phyloP scores from a whole-genome alignment of 2,113 vertebrate species.

The Phainopepla nitens region DNA sequence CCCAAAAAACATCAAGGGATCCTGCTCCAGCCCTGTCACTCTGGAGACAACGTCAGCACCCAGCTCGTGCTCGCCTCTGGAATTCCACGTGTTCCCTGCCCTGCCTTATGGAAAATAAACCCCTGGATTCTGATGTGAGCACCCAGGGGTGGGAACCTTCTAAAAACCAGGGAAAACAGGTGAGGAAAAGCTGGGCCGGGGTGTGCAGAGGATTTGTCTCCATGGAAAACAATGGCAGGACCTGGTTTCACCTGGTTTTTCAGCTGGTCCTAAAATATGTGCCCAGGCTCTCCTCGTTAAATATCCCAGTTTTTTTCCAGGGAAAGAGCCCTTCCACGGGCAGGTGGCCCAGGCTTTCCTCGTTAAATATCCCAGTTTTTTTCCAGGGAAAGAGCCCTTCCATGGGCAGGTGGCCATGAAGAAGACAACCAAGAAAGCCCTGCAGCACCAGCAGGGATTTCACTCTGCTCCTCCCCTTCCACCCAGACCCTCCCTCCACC shows the following conservation, averaged over 20 bases:
- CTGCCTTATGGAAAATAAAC: background rate
- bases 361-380: too few species aligned
- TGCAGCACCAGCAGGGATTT: background rate
- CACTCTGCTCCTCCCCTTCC: background rate
- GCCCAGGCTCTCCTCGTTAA: background rate
- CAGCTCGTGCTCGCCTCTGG: background rate
- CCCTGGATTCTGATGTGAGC: background rate
- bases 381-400: too few species aligned
- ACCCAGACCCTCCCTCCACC: background rate
- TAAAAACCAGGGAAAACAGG: background rate
- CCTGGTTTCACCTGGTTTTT: too few species aligned
- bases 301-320: background rate
- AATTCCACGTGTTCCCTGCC: background rate
- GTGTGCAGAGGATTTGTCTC: fast-evolving
- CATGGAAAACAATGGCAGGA: background rate
- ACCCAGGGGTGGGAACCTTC: background rate
- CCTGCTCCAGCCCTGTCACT: fast-evolving
- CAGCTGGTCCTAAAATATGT: background rate
- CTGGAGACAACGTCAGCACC: background rate
- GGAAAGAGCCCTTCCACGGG: background rate
- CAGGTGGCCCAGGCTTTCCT: background rate
- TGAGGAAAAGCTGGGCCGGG: background rate
- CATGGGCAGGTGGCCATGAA: too few species aligned
- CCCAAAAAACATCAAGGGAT: background rate
- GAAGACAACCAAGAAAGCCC: background rate